Conservation (phyloP, 1,140 invertebrate species). For the Drosophila lowei region DNA sequence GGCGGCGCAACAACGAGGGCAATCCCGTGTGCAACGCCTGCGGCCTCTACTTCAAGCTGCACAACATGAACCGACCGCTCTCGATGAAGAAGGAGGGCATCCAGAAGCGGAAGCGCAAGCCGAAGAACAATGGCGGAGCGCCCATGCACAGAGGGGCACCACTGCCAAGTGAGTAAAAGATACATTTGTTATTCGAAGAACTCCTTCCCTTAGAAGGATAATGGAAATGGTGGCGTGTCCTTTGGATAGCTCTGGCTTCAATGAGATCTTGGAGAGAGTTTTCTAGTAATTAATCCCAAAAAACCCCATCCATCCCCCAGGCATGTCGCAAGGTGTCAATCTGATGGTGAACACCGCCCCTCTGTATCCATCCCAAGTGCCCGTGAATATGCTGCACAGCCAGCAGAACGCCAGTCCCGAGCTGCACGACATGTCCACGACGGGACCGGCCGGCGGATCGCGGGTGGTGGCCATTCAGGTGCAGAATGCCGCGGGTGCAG, state of each 20-base stretch:
- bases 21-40: slow-evolving; percentile 98
- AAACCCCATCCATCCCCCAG: slow-evolving; percentile 25
- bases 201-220: no score
- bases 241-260: no score
- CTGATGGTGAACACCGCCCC: slow-evolving; percentile 55
- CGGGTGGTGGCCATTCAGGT: slow-evolving; percentile 57
- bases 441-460: slow-evolving; percentile 37
- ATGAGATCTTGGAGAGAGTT: no score
- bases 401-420: slow-evolving; percentile 66
- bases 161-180: slow-evolving; percentile 69
- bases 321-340: slow-evolving; percentile 66
- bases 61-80: slow-evolving; percentile 93
- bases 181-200: no score
- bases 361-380: slow-evolving; percentile 73
- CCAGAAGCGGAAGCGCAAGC: slow-evolving; percentile 96
- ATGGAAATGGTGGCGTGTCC: no score
- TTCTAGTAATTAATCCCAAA: no score
- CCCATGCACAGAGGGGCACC: slow-evolving; percentile 66
- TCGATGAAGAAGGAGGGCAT: slow-evolving; percentile 99
- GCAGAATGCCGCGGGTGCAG: slow-evolving; percentile 33
- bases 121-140: slow-evolving; percentile 87
- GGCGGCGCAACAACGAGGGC: slow-evolving; percentile 93
- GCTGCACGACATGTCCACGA: slow-evolving; percentile 75
- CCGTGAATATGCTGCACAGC: slow-evolving; percentile 42
- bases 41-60: slow-evolving; percentile 96